phyloP scores from a whole-genome alignment of 1,140 invertebrate genomes.

The Pinna nobilis region DNA sequence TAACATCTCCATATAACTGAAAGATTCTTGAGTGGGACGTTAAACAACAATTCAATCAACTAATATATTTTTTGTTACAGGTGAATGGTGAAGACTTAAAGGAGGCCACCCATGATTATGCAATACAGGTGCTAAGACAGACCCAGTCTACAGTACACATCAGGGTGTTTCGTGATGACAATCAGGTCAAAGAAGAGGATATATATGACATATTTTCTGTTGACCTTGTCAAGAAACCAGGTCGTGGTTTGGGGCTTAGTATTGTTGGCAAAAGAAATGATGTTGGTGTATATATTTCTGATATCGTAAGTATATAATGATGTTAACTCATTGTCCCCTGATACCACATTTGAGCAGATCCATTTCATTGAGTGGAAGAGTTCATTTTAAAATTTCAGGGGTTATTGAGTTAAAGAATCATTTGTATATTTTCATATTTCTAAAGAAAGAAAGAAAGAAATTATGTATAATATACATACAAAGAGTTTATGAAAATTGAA shows the following conservation, averaged over 20 bases:
- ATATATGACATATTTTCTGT: slow-evolving; percentile 90
- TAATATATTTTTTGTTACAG: slow-evolving; percentile 78
- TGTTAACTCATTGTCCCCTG: too few relatives aligned
- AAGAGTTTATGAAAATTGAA: background rate
- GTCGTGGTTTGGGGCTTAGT: slow-evolving; percentile 93
- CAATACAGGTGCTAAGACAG: slow-evolving; percentile 75
- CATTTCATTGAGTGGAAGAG: too few relatives aligned
- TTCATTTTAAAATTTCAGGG: background rate
- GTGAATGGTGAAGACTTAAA: slow-evolving; percentile 93
- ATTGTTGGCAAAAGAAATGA: slow-evolving; percentile 91
- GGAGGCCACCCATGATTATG: slow-evolving; percentile 92
- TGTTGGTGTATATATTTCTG: slow-evolving; percentile 94
- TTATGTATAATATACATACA: background rate
- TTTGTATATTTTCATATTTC: background rate
- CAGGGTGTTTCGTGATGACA: slow-evolving; percentile 87
- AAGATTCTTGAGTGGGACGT: background rate
- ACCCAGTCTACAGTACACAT: slow-evolving; percentile 86
- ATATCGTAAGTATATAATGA: slow-evolving; percentile 84
- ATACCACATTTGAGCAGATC: too few relatives aligned
- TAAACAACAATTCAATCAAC: too few relatives aligned
- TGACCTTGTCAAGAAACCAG: slow-evolving; percentile 93
- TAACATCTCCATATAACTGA: background rate
- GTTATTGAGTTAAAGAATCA: background rate
- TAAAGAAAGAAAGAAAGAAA: background rate
- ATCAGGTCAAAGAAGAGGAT: slow-evolving; percentile 78